Percentiles rank a stretch among this genome's conserved stretches.
These are phyloP conservation scores for Xiphorhynchus erythropygius DNA, from an alignment of 2,797 vertebrate species.

Conservation along the genomic window DNA sequence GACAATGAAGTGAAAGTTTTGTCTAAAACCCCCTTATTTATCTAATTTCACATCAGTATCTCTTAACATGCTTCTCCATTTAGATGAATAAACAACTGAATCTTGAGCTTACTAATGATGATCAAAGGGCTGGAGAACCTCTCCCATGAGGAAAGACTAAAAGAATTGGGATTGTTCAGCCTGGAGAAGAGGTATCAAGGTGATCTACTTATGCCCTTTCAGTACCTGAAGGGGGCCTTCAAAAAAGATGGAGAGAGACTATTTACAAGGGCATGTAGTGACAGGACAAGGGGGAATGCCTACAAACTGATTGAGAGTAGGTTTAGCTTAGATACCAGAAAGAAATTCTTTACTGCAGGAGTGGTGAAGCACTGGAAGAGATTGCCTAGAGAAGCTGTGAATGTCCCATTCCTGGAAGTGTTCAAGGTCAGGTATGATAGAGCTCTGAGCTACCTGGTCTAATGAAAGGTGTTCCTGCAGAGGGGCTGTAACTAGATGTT, in stretches of 20 bases:
- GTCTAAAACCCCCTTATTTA: background rate
- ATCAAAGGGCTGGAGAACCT: background rate
- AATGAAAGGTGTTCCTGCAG: background rate
- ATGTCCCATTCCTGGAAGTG: background rate
- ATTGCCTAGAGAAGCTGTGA: background rate
- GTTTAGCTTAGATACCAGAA: background rate
- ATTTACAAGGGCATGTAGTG: background rate
- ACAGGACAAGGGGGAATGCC: background rate
- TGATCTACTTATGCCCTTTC: background rate
- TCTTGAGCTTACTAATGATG: background rate
- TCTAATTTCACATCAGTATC: background rate
- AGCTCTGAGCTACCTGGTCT: background rate
- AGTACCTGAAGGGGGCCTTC: background rate
- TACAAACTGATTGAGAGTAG: background rate
- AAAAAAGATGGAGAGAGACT: background rate
- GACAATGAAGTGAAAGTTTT: background rate
- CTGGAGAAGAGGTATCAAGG: background rate
- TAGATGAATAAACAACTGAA: background rate
- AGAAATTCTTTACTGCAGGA: background rate
- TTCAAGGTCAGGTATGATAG: background rate
- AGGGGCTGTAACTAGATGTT: background rate
- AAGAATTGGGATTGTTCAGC: background rate
- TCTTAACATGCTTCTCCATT: background rate
- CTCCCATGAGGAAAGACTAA: background rate
- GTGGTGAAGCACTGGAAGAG: background rate